phyloP scores from a whole-genome alignment of 2,113 vertebrate species.

The Thomomys bottae region DNA sequence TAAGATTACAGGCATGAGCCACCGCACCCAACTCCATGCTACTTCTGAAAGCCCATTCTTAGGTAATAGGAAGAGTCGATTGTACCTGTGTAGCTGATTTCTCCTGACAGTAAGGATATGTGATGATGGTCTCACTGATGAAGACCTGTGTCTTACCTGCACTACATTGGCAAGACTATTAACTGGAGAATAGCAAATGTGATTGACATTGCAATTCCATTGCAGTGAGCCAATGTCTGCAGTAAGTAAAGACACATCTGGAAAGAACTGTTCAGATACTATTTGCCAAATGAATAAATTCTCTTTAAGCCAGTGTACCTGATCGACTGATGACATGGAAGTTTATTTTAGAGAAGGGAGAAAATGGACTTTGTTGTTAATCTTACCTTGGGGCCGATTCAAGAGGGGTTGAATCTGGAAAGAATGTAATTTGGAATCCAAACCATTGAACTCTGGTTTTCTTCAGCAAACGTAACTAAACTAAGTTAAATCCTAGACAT shows the following conservation, averaged over 20 bases:
- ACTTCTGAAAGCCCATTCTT: not conserved
- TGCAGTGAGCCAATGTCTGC: not conserved
- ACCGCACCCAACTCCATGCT: not conserved
- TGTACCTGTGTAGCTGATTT: not conserved
- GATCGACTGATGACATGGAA: not conserved
- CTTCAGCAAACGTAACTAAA: slow-evolving; percentile 26
- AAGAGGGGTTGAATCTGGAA: not conserved
- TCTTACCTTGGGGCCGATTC: not conserved
- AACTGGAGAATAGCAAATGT: not conserved
- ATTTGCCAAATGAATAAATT: slow-evolving; percentile 41
- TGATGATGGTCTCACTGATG: not conserved
- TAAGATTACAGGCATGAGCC: too few species aligned
- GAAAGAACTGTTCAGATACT: not conserved
- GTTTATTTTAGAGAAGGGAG: slow-evolving; percentile 43
- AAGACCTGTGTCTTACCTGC: not conserved
- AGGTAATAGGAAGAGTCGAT: not conserved
- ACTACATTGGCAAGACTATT: not conserved
- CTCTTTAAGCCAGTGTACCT: slow-evolving; percentile 50
- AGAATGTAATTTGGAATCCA: slow-evolving; percentile 48
- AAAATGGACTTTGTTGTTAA: slow-evolving; percentile 19
- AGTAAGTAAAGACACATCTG: slow-evolving; percentile 27
- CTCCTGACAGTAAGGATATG: not conserved
- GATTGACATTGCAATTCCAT: not conserved
- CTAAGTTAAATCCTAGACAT: slow-evolving; percentile 29
- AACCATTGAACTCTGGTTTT: slow-evolving; percentile 51